Evolutionary conservation across 2,888 invertebrate species (phyloP).

Genomic region (Luffia ferchaultella): DNA sequence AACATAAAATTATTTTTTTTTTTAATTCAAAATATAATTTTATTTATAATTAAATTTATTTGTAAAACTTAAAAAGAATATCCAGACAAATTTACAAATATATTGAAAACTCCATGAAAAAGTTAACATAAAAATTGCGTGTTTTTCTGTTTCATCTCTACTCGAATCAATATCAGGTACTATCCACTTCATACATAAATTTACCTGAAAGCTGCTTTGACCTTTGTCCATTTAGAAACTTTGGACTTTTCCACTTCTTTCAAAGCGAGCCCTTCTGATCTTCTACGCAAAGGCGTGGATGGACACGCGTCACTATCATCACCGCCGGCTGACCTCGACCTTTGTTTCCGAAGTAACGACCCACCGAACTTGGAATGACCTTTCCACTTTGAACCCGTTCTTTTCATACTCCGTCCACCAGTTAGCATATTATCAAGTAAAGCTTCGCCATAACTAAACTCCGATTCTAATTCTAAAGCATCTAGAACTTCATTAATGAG

Average conservation of each 20-base stretch:
- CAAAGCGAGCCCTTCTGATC: conserved; percentile 43
- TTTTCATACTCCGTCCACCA: conserved; percentile 57
- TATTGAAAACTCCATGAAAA: no score
- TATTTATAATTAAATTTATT: no score
- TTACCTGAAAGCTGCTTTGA: conserved; percentile 88
- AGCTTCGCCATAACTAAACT: conserved; percentile 68
- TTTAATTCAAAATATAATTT: no score
- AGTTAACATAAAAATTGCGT: no score
- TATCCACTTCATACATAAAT: no score
- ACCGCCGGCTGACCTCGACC: conserved; percentile 74
- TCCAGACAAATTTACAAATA: no score
- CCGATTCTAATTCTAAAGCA: conserved; percentile 64
- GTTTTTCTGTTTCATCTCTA: no score
- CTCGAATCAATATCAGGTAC: no score
- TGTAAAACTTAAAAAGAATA: no score
- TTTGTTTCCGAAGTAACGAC: conserved; percentile 62
- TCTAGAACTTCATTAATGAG: conserved; percentile 56
- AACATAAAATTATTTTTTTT: no score
- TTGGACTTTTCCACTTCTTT: conserved; percentile 65
- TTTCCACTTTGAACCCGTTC: conserved; percentile 59
- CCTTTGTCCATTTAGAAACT: conserved; percentile 88
- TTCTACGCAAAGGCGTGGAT: conserved; percentile 42
- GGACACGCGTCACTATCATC: conserved; percentile 61
- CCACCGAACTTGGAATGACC: conserved; percentile 51
- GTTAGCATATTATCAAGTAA: conserved; percentile 72